A percentile compares a stretch with the other conserved stretches of the same genome.
Conservation (phyloP, 30 jellyfish, hydroid and myxozoan genomes). For the Rhopilema esculentum region DNA sequence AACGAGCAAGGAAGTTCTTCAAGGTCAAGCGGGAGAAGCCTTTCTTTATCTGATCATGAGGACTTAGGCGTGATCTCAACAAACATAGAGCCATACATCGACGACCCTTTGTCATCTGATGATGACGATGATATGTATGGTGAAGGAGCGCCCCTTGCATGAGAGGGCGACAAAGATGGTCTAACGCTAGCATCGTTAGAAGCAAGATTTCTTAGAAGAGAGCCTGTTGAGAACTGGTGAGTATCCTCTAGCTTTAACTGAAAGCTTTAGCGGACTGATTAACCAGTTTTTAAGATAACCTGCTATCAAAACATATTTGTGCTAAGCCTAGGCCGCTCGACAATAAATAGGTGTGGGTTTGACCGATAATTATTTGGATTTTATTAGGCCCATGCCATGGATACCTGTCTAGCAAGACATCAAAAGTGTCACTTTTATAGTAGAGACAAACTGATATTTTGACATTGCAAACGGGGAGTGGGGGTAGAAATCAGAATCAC, state of each 20-base stretch:
- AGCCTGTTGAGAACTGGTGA: constrained; percentile 21
- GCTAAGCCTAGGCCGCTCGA: constrained; percentile 7
- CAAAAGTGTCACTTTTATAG: constrained; percentile 16
- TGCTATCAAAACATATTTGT: constrained; percentile 9
- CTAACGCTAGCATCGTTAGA: constrained; percentile 13
- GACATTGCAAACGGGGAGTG: neutral
- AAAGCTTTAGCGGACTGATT: constrained; percentile 14
- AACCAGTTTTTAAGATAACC: constrained; percentile 12
- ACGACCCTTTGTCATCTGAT: constrained; percentile 39
- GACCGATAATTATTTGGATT: neutral
- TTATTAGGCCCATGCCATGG: constrained; percentile 26
- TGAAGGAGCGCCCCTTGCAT: constrained; percentile 34
- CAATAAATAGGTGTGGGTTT: constrained; percentile 18
- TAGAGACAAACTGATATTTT: constrained; percentile 13
- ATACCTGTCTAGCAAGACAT: constrained; percentile 19
- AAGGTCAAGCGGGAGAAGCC: constrained; percentile 36
- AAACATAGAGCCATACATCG: constrained; percentile 38
- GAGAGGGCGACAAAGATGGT: constrained; percentile 43
- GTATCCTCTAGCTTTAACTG: constrained; percentile 28
- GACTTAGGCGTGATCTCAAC: constrained; percentile 45
- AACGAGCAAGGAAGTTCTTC: constrained; percentile 25
- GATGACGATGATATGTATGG: constrained; percentile 36
- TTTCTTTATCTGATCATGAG: constrained; percentile 31
- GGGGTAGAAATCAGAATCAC: neutral
- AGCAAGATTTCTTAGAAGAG: constrained; percentile 21